Percentiles rank a stretch among this genome's conserved stretches.
Conservation (phyloP, 2,888 invertebrate species). For the Junonia oenone region DNA sequence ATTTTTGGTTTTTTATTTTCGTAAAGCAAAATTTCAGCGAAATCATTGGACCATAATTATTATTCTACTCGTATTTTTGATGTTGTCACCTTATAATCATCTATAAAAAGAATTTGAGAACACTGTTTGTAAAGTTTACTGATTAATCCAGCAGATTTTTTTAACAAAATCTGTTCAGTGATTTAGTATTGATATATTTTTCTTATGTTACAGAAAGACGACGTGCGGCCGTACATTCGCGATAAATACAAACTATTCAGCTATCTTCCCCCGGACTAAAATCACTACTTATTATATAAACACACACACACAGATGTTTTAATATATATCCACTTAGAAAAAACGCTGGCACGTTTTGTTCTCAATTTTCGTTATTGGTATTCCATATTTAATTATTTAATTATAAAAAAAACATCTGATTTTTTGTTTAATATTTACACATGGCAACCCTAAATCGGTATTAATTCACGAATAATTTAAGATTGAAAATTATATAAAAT, state of each 20-base stretch:
- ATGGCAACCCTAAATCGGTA: conserved; percentile 15
- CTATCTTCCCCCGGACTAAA: conserved; percentile 90
- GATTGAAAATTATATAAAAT: conserved; percentile 7
- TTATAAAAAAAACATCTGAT: neutral
- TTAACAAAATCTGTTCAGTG: too few species aligned
- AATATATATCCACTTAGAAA: neutral
- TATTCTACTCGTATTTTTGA: too few species aligned
- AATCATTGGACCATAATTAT: too few species aligned
- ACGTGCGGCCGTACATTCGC: conserved; percentile 94
- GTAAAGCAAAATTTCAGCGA: too few species aligned
- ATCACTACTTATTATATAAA: neutral
- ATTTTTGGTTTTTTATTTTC: too few species aligned
- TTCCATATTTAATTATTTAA: neutral
- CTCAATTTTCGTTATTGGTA: neutral
- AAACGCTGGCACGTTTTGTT: conserved; percentile 1
- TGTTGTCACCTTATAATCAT: too few species aligned
- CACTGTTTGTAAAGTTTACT: too few species aligned
- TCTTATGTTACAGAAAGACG: conserved; percentile 85
- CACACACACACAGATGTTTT: neutral
- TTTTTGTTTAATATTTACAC: neutral
- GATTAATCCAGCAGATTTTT: too few species aligned
- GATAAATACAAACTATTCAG: conserved; percentile 94
- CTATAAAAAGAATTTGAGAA: too few species aligned
- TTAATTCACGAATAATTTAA: conserved; percentile 4
- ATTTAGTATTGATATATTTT: too few species aligned